A percentile compares a stretch with the other conserved stretches of the same genome.
These are phyloP conservation scores for Eleutherodactylus coqui DNA, from an alignment of 2,797 vertebrate species.

Conservation along the genomic window DNA sequence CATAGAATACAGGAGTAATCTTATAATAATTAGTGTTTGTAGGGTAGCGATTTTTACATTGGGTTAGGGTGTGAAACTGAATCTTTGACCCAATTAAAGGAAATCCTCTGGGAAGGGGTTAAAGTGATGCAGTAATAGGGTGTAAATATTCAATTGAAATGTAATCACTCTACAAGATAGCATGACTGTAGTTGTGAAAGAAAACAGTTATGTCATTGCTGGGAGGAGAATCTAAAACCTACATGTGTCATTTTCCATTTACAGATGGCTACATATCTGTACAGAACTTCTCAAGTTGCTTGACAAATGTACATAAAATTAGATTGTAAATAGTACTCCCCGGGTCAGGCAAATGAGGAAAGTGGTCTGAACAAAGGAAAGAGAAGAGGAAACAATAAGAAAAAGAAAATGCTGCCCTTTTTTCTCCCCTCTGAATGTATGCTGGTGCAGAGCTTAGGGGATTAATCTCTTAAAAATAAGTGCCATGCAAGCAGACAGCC, in stretches of 20 bases:
- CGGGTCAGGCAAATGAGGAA: constrained; percentile 62
- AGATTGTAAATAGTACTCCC: constrained; percentile 63
- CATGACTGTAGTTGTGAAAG: not conserved
- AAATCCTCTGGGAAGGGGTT: not conserved
- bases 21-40: too few species aligned
- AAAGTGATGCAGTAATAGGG: not conserved
- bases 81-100: too few species aligned
- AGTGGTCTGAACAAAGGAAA: constrained; percentile 39
- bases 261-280: constrained; percentile 35
- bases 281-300: constrained; percentile 9
- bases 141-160: not conserved
- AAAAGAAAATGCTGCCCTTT: constrained; percentile 64
- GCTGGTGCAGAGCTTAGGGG: constrained; percentile 80
- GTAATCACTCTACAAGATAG: not conserved
- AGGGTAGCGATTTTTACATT: too few species aligned
- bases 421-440: constrained; percentile 75
- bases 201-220: constrained; percentile 18
- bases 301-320: constrained; percentile 54
- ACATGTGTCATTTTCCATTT: constrained; percentile 48
- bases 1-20: too few species aligned
- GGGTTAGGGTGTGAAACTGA: too few species aligned
- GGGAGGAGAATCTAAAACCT: constrained; percentile 22
- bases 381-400: constrained; percentile 71
- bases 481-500: constrained; percentile 98
- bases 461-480: constrained; percentile 93